Evolutionary conservation across 2,888 invertebrate species (phyloP).

Genomic region (Macrostomum cliftonense): DNA sequence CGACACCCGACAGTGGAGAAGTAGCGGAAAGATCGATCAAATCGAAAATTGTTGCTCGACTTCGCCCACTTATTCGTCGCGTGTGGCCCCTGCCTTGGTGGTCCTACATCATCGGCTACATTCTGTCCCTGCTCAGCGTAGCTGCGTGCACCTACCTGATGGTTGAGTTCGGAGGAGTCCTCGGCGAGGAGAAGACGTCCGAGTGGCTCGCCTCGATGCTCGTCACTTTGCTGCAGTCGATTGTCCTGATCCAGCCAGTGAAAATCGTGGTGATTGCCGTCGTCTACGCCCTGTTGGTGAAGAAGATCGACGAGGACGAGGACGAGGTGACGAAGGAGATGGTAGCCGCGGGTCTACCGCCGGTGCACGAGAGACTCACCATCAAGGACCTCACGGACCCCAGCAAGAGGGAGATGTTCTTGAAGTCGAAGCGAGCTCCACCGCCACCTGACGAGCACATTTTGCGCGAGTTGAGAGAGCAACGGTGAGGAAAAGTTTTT

Average conservation of each 20-base stretch:
- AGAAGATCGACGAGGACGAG: constrained; percentile 16
- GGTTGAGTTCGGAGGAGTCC: background rate
- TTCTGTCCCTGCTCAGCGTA: constrained; percentile 3
- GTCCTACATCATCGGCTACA: constrained; percentile 4
- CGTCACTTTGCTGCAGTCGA: constrained; percentile 12
- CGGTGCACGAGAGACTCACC: constrained; percentile 16
- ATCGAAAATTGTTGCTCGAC: no score
- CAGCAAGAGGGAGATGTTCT: constrained; percentile 12
- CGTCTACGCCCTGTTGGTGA: constrained; percentile 18
- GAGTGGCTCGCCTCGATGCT: constrained; percentile 12
- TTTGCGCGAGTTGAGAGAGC: constrained; percentile 14
- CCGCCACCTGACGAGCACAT: constrained; percentile 17
- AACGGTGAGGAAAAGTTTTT: no score
- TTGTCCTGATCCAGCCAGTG: constrained; percentile 12
- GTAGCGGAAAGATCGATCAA: no score
- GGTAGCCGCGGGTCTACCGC: constrained; percentile 9
- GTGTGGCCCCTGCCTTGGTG: constrained; percentile 6
- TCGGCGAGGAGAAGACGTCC: constrained; percentile 9
- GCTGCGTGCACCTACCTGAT: constrained; percentile 8
- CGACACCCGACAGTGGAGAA: no score
- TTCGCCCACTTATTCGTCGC: no score
- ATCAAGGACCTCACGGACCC: constrained; percentile 15
- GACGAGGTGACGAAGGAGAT: constrained; percentile 12
- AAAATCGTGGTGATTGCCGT: constrained; percentile 15
- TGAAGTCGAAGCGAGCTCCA: constrained; percentile 12